Evolutionary conservation across 2,888 invertebrate species (phyloP).

Genomic region (Tanypteryx hageni): DNA sequence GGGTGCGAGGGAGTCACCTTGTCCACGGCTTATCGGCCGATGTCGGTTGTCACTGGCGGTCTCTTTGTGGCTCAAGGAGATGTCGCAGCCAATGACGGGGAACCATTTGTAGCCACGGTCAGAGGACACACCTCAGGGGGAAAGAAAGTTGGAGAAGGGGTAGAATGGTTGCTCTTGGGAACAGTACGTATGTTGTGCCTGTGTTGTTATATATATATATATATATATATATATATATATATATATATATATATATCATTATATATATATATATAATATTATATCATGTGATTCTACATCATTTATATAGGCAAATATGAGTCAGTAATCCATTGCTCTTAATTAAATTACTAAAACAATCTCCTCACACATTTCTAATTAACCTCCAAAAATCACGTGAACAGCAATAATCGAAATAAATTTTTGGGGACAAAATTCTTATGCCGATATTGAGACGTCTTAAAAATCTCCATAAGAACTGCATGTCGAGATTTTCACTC

Average conservation of each 20-base stretch:
- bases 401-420: too few species aligned
- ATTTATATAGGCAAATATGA: too few species aligned
- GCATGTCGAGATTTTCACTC: neutral
- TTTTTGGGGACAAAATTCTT: neutral
- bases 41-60: slow-evolving; percentile 50
- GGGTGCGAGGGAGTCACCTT: slow-evolving; percentile 32
- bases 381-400: too few species aligned
- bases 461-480: neutral
- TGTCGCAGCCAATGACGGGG: slow-evolving; percentile 58
- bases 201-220: neutral
- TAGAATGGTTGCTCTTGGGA: slow-evolving; percentile 12
- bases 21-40: slow-evolving; percentile 47
- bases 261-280: neutral
- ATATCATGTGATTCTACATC: too few species aligned
- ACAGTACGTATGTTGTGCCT: neutral
- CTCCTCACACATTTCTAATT: too few species aligned
- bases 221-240: neutral
- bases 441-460: neutral
- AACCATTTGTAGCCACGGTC: slow-evolving; percentile 58
- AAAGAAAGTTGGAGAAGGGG: neutral
- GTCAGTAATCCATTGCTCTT: too few species aligned
- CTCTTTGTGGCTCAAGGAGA: slow-evolving; percentile 45
- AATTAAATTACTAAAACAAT: too few species aligned
- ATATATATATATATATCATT: neutral
- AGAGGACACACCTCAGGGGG: neutral